A percentile compares a stretch with the other conserved stretches of the same genome.
phyloP scores from a whole-genome alignment of 2,113 vertebrate genomes.

The Ageneiosus marmoratus region DNA sequence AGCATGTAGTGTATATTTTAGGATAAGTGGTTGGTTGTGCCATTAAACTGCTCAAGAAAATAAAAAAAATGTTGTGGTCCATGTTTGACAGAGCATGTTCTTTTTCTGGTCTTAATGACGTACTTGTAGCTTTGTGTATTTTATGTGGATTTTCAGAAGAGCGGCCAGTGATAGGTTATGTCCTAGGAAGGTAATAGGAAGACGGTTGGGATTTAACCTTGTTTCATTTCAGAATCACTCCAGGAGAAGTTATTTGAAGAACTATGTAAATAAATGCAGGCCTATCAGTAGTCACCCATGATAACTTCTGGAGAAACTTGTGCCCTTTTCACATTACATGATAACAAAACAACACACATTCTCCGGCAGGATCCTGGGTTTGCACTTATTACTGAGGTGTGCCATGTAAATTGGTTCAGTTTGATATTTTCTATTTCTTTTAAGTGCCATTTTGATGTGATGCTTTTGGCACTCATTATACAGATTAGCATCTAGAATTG shows the following conservation, averaged over 20 bases:
- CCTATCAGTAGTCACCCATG: not conserved
- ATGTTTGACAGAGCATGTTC: not conserved
- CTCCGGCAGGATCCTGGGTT: not conserved
- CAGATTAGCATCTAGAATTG: not conserved
- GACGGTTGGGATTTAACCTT: not conserved
- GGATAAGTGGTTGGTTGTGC: not conserved
- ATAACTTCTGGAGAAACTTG: not conserved
- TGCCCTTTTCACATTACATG: not conserved
- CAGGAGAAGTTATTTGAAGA: not conserved
- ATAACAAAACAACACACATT: not conserved
- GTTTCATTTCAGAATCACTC: not conserved
- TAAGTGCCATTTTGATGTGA: not conserved
- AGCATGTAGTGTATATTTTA: constrained; percentile 3
- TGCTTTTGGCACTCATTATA: not conserved
- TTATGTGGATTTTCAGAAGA: not conserved
- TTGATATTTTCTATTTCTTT: not conserved
- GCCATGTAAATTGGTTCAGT: not conserved
- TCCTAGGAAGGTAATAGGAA: no score
- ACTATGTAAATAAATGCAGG: not conserved
- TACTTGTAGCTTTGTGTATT: not conserved
- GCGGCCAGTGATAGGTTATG: not conserved
- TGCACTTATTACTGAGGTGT: not conserved
- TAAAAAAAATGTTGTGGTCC: not conserved
- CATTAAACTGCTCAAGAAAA: not conserved
- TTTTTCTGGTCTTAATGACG: not conserved